These are phyloP conservation scores for Stigmatopora argus DNA, from an alignment of 2,113 vertebrate genomes.

Conservation along the genomic window DNA sequence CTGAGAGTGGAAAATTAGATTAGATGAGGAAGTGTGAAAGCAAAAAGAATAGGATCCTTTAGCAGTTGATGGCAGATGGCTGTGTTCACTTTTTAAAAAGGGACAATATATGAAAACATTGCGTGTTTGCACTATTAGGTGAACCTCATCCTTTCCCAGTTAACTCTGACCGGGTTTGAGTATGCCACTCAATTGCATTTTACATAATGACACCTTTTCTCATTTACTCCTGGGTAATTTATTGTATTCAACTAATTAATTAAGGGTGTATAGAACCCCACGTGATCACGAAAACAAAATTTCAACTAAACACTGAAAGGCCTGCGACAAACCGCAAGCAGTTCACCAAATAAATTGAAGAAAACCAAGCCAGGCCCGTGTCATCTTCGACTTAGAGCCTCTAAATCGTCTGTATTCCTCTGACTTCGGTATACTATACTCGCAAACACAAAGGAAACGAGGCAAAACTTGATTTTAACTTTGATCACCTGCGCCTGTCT, in stretches of 20 bases:
- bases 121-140: no score
- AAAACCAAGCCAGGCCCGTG: neutral
- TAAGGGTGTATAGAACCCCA: no score
- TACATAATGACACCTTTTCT: no score
- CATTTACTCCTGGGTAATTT: no score
- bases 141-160: neutral
- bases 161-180: neutral
- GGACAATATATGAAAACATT: neutral
- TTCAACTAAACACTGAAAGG: no score
- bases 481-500: constrained; percentile 51
- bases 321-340: neutral
- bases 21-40: neutral
- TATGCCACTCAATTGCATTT: no score
- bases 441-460: constrained; percentile 14
- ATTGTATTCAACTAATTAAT: no score
- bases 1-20: neutral
- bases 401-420: constrained; percentile 44
- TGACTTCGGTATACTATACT: constrained; percentile 23
- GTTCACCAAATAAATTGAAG: neutral
- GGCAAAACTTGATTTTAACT: constrained; percentile 57
- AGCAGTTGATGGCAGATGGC: neutral
- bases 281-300: neutral
- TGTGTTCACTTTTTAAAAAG: neutral
- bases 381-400: constrained; percentile 24
- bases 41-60: neutral